Percentiles rank a stretch among this genome's conserved stretches.
Evolutionary conservation across 2,888 invertebrate genomes (phyloP).

Genomic region (Acanthosepion esculentum): DNA sequence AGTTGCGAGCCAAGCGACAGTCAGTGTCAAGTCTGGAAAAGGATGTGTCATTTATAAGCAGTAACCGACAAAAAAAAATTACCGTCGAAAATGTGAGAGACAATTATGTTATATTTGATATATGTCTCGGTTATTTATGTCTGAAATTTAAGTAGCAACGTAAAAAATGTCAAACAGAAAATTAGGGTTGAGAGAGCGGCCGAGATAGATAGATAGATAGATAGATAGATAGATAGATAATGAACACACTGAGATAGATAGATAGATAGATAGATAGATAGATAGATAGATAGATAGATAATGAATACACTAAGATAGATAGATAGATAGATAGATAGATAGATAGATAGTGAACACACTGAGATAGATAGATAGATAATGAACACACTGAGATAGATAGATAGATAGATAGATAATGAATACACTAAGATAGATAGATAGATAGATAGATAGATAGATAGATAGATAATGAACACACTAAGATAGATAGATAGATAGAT

Average conservation of each 20-base stretch:
- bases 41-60: neutral
- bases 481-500: neutral
- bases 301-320: no score
- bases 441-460: no score
- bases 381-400: no score
- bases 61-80: neutral
- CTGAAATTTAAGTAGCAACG: neutral
- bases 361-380: no score
- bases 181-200: neutral
- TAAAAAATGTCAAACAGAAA: neutral
- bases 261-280: no score
- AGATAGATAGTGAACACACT: no score
- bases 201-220: neutral
- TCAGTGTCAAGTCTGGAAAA: neutral
- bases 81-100: neutral
- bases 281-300: no score
- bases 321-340: no score
- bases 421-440: neutral
- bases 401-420: no score
- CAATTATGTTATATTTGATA: conserved; percentile 33
- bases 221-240: no score
- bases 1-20: neutral
- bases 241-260: no score
- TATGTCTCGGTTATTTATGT: neutral
- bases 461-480: no score